A percentile compares a stretch with the other conserved stretches of the same genome.
Conservation (phyloP, 2,797 vertebrate genomes). For the Lophius americanus region DNA sequence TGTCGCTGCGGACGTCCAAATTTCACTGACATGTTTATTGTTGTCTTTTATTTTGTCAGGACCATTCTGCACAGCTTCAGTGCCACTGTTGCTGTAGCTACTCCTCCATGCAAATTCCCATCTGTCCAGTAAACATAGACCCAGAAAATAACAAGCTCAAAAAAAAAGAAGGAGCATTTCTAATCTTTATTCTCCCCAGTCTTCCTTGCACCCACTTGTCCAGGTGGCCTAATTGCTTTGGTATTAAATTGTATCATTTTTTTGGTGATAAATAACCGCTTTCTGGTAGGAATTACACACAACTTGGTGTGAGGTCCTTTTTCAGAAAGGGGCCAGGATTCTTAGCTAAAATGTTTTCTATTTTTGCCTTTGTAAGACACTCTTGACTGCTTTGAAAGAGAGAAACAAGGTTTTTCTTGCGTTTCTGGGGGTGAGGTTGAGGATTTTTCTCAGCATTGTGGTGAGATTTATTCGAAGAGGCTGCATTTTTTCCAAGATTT, state of each 20-base stretch:
- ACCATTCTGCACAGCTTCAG: conserved; percentile 48
- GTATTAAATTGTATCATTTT: conserved; percentile 88
- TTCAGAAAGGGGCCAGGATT: conserved; percentile 84
- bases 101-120: conserved; percentile 54
- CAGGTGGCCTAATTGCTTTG: conserved; percentile 81
- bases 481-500: conserved; percentile 85
- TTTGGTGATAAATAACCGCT: conserved; percentile 83
- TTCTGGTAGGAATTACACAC: conserved; percentile 88
- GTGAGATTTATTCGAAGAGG: conserved; percentile 86
- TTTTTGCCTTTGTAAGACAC: conserved; percentile 88
- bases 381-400: conserved; percentile 86
- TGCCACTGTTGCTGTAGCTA: conserved; percentile 45
- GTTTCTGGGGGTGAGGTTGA: conserved; percentile 83
- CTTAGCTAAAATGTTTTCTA: conserved; percentile 88
- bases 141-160: conserved; percentile 77
- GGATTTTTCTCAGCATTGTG: conserved; percentile 85
- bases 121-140: conserved; percentile 76
- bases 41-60: conserved; percentile 75
- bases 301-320: conserved; percentile 87
- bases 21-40: conserved; percentile 89
- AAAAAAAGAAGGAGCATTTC: conserved; percentile 68
- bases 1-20: conserved; percentile 88
- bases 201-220: conserved; percentile 67
- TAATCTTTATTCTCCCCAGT: conserved; percentile 44
- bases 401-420: conserved; percentile 85